Evolutionary conservation across 2,888 invertebrate genomes (phyloP).

Genomic region (Endomychus coccineus): DNA sequence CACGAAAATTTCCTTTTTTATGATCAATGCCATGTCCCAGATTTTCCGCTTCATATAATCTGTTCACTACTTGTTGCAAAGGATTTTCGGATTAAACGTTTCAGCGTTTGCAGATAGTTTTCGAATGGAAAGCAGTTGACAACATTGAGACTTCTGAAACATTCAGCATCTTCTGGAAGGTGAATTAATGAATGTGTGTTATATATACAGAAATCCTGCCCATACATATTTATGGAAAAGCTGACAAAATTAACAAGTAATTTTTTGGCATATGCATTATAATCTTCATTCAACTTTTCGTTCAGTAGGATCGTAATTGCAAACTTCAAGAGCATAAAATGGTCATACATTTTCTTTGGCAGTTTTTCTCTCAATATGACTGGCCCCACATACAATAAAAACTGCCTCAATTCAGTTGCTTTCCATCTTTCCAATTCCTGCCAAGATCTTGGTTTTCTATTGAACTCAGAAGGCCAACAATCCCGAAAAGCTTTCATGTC

Average conservation of each 20-base stretch:
- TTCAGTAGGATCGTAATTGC: constrained; percentile 1
- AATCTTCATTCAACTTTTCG: not conserved
- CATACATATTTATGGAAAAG: not conserved
- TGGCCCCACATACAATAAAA: too few species aligned
- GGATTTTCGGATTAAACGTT: constrained; percentile 3
- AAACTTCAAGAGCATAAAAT: constrained; percentile 1
- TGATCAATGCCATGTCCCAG: too few species aligned
- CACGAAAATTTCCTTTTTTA: too few species aligned
- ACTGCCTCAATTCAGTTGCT: too few species aligned
- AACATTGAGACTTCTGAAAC: constrained; percentile 1
- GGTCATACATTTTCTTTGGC: constrained; percentile 2
- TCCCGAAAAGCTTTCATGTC: too few species aligned
- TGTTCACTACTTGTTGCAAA: constrained; percentile 1
- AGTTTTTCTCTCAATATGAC: constrained; percentile 1
- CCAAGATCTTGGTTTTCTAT: too few species aligned
- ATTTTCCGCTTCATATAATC: constrained; percentile 1
- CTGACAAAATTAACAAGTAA: not conserved
- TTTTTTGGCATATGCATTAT: too few species aligned
- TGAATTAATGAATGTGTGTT: constrained; percentile 1
- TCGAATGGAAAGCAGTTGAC: constrained; percentile 2
- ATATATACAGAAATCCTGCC: constrained; percentile 1
- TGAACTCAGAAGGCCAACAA: too few species aligned
- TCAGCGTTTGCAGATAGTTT: constrained; percentile 3
- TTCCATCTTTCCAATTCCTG: too few species aligned
- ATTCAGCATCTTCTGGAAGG: not conserved